These are phyloP conservation scores for Poecilobothrus nobilitatus DNA, from an alignment of 2,888 invertebrate genomes.

Conservation along the genomic window DNA sequence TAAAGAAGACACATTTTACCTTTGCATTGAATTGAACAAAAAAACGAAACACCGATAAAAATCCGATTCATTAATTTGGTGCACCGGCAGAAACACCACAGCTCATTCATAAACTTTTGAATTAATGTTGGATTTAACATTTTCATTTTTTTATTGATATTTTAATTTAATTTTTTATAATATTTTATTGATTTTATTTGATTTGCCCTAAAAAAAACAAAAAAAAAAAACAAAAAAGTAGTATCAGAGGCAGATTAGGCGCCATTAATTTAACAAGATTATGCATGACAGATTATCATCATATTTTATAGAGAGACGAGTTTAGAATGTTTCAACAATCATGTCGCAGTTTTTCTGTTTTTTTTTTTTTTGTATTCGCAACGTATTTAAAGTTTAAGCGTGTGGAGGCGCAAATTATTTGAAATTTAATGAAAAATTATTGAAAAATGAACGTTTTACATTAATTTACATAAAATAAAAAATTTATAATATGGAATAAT, in stretches of 20 bases:
- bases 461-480: no score
- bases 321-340: neutral
- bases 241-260: neutral
- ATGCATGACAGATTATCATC: neutral
- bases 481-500: no score
- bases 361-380: no score
- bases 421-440: neutral
- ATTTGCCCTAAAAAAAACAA: neutral
- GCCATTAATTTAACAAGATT: constrained; percentile 1
- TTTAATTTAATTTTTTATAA: neutral
- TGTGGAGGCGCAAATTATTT: neutral
- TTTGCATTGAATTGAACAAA: no score
- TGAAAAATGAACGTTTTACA: neutral
- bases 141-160: neutral
- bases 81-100: no score
- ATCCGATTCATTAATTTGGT: no score
- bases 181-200: neutral
- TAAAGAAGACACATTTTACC: no score
- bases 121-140: no score
- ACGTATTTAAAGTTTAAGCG: neutral
- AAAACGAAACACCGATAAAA: no score
- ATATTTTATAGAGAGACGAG: neutral
- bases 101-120: no score
- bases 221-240: no score
- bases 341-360: no score